Evolutionary conservation across 2,113 vertebrate species (phyloP).

Genomic region (Oncorhynchus keta): DNA sequence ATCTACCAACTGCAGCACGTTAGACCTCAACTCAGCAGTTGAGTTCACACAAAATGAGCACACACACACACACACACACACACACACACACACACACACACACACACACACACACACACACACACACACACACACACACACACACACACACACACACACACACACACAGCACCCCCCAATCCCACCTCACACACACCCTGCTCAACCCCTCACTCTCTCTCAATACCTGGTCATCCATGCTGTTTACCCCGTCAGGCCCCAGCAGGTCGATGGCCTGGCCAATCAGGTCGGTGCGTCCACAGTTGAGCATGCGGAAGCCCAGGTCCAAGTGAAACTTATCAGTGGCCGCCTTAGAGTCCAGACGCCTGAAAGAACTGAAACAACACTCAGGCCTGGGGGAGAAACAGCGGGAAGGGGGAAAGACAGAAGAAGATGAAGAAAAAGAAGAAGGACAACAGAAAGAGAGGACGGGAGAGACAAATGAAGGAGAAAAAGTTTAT

Average conservation of each 20-base stretch:
- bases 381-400: slow-evolving; percentile 88
- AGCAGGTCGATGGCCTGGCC: slow-evolving; percentile 88
- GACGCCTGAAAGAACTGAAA: slow-evolving; percentile 92
- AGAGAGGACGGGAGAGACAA: background rate
- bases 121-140: background rate
- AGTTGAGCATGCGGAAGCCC: slow-evolving; percentile 97
- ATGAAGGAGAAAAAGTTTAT: background rate
- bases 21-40: background rate
- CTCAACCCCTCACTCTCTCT: background rate
- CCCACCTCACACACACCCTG: background rate
- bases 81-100: background rate
- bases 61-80: background rate
- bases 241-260: slow-evolving; percentile 91
- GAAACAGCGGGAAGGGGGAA: slow-evolving; percentile 2
- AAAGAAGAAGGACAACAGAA: slow-evolving; percentile 10
- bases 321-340: slow-evolving; percentile 94
- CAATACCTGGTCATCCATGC: slow-evolving; percentile 94
- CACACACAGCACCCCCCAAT: background rate
- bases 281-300: slow-evolving; percentile 94
- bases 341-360: slow-evolving; percentile 91
- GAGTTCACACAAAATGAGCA: background rate
- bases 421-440: background rate
- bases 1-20: background rate
- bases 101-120: background rate
- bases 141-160: background rate